Evolutionary conservation across 2,113 vertebrate species (phyloP).

Genomic region (Pangasianodon gigas): DNA sequence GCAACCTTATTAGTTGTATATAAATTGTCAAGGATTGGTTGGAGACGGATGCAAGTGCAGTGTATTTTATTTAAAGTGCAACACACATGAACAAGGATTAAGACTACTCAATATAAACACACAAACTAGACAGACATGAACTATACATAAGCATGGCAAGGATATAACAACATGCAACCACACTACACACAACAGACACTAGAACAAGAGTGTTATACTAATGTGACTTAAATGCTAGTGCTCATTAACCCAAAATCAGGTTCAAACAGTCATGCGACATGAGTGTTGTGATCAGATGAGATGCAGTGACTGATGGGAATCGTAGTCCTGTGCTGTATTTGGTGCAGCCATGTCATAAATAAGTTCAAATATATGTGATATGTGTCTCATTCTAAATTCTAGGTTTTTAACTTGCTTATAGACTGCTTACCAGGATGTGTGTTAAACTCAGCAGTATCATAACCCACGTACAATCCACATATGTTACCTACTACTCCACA

Average conservation of each 20-base stretch:
- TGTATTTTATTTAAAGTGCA: not conserved
- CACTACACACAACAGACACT: too few relatives aligned
- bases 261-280: not conserved
- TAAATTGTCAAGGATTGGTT: not conserved
- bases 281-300: not conserved
- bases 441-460: not conserved
- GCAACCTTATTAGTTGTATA: not conserved
- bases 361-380: not conserved
- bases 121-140: not conserved
- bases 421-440: not conserved
- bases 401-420: not conserved
- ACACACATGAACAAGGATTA: not conserved
- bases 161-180: too few relatives aligned
- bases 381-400: not conserved
- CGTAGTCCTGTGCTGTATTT: too few relatives aligned
- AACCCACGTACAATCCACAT: not conserved
- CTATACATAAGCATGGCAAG: too few relatives aligned
- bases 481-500: not conserved
- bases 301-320: not conserved
- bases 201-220: too few relatives aligned
- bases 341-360: not conserved
- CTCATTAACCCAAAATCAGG: not conserved
- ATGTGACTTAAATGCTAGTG: not conserved
- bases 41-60: too few relatives aligned
- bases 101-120: not conserved